Base-by-base conservation (phyloP, 2,113 vertebrate species). In the Anolis carolinensis region DNA sequence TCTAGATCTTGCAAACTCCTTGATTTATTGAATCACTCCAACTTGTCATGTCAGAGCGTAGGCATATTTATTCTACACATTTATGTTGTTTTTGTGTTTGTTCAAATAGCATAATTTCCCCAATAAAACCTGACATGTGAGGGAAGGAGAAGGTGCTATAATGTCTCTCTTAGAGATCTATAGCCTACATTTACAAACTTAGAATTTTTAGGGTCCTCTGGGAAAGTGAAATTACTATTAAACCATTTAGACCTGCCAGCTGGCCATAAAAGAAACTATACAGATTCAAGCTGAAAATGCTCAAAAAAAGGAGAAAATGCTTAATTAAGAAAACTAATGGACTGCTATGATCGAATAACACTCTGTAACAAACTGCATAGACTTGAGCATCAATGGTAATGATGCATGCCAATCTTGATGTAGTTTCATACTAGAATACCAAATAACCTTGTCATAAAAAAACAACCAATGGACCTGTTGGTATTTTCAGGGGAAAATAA, bases 261-360 rank as follows among this genome's bases (percentile, higher is more conserved):
- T 23, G 34, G 52, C 76, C 52, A 34, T 4, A 79, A 5, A 68
- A 16, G 30, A 82, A 20, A 59, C 34, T 79, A 70, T 70, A 48
- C 63, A 83, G 52, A 6, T 11, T 13, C 13, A 71, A 79, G 75
- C 59, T 32, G 63, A 70, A 79, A 32, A 30, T 79, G 30, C 67
- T 59, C 39, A 32, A 75, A 1, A 50, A n/a, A 52, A 23, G 34
- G 74, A 78, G 32, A 83, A 73, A 52, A 59, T 32, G 63, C 65
- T 85, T 85, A 70, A 85, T 79, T 55, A 85, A 78, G 65, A 82
- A 70, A 34, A 39, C 83, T 52, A 84, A 44, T 71, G 83, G 79
- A 7, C 83, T 82, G 63, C n/a, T 82, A 62, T 52, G 81, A 59
- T 32, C 48, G 85, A 82, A 81, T 67, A 82, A 76, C 71, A 20